Conservation (phyloP, 1,140 invertebrate genomes). For the Neuroterus valhalla region DNA sequence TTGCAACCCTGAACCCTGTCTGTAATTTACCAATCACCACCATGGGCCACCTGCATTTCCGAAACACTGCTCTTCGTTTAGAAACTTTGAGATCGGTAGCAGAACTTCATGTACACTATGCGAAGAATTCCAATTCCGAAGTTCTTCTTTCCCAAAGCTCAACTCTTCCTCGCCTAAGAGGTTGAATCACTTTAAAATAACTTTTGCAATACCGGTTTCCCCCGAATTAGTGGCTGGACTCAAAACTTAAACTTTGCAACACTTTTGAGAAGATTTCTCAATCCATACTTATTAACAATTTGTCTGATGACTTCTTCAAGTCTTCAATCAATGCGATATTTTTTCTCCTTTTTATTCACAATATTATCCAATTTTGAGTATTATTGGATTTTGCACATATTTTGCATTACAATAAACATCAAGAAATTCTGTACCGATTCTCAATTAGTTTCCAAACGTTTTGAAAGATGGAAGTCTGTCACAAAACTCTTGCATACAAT, state of each 20-base stretch:
- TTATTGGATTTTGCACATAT: too few species aligned
- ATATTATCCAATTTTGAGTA: neutral
- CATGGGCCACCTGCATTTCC: slow-evolving; percentile 41
- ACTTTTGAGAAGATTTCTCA: too few species aligned
- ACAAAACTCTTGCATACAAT: neutral
- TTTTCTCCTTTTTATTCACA: neutral
- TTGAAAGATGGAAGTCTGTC: slow-evolving; percentile 5
- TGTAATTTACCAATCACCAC: slow-evolving; percentile 48
- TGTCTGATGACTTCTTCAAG: too few species aligned
- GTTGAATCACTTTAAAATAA: slow-evolving; percentile 28
- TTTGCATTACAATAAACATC: too few species aligned
- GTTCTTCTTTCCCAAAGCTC: slow-evolving; percentile 46
- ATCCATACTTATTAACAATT: too few species aligned
- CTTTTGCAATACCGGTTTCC: slow-evolving; percentile 46
- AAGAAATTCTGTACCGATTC: neutral
- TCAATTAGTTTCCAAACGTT: slow-evolving; percentile 4
- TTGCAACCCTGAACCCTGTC: slow-evolving; percentile 42
- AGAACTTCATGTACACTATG: slow-evolving; percentile 47
- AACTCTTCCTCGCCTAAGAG: neutral
- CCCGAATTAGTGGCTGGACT: slow-evolving; percentile 42
- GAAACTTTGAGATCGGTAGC: slow-evolving; percentile 45
- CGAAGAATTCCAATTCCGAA: slow-evolving; percentile 56
- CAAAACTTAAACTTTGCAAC: too few species aligned
- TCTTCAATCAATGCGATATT: neutral
- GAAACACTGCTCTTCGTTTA: slow-evolving; percentile 44